A percentile compares a stretch with the other conserved stretches of the same genome.
Evolutionary conservation across 1,140 invertebrate species (phyloP).

Genomic region (Solenopsis invicta): DNA sequence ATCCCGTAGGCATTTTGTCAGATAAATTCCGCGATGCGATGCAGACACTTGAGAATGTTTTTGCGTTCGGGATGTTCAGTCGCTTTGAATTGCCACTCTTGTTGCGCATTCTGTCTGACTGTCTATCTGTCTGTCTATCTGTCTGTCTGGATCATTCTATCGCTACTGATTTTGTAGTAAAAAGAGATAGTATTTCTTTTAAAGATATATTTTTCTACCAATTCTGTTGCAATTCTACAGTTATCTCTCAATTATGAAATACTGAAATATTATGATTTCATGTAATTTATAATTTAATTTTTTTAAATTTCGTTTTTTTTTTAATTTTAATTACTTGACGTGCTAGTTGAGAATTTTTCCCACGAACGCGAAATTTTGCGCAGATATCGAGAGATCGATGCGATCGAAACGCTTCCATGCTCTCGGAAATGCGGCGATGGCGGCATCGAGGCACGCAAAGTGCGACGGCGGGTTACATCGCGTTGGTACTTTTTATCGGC

Average conservation of each 20-base stretch:
- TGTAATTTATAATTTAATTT: neutral
- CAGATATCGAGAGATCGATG: conserved; percentile 43
- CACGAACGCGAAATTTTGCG: conserved; percentile 34
- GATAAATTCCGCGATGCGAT: conserved; percentile 48
- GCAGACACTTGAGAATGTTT: conserved; percentile 29
- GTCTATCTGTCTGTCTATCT: too few relatives aligned
- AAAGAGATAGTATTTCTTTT: neutral
- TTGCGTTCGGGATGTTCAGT: neutral
- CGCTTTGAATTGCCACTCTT: conserved; percentile 24
- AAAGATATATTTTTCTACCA: neutral
- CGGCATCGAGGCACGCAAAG: conserved; percentile 45
- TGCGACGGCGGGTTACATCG: conserved; percentile 64
- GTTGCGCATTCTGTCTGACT: neutral
- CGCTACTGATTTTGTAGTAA: conserved; percentile 7
- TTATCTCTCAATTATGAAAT: neutral
- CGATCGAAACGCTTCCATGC: conserved; percentile 53
- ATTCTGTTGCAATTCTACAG: neutral
- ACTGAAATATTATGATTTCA: neutral
- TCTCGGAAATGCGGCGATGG: conserved; percentile 46
- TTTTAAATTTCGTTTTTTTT: neutral
- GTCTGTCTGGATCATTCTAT: neutral
- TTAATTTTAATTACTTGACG: neutral
- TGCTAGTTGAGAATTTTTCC: conserved; percentile 20
- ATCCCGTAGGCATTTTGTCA: conserved; percentile 46
- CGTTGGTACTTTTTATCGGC: conserved; percentile 64